Evolutionary conservation across 2,888 invertebrate genomes (phyloP).

Genomic region (Metalampra italica): DNA sequence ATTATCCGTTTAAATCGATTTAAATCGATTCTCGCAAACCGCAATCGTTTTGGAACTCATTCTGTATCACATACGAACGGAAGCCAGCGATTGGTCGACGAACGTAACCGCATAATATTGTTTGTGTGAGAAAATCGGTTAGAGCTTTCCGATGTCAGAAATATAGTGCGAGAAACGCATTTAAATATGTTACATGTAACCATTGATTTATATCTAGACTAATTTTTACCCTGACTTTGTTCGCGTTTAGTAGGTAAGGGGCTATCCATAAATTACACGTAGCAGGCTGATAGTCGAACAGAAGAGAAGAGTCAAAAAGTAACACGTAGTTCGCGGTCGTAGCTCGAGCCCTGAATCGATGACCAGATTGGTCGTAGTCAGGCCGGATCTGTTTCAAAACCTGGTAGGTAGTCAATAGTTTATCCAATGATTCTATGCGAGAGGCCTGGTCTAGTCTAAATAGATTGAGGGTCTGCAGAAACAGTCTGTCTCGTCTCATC

Average conservation of each 20-base stretch:
- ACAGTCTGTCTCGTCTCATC: too few species aligned
- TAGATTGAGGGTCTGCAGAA: too few species aligned
- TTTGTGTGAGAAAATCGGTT: slow-evolving; percentile 2
- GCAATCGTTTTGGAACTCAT: slow-evolving; percentile 49
- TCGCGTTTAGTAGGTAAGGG: neutral
- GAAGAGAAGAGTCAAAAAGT: too few species aligned
- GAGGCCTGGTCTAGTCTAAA: too few species aligned
- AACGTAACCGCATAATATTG: slow-evolving; percentile 29
- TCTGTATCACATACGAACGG: slow-evolving; percentile 60
- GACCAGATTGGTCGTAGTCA: too few species aligned
- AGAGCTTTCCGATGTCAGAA: neutral
- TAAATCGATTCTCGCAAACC: slow-evolving; percentile 54
- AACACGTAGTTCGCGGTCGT: too few species aligned
- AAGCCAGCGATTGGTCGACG: slow-evolving; percentile 31
- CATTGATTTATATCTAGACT: neutral
- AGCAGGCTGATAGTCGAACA: too few species aligned
- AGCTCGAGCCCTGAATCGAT: too few species aligned
- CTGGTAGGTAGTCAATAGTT: too few species aligned
- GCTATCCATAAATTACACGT: too few species aligned
- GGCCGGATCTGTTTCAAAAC: too few species aligned
- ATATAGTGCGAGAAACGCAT: neutral
- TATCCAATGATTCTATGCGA: too few species aligned
- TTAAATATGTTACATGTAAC: neutral
- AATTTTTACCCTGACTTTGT: neutral
- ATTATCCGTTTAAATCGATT: slow-evolving; percentile 48